phyloP scores from a whole-genome alignment of 1,140 invertebrate species.

The Helicoverpa zea region DNA sequence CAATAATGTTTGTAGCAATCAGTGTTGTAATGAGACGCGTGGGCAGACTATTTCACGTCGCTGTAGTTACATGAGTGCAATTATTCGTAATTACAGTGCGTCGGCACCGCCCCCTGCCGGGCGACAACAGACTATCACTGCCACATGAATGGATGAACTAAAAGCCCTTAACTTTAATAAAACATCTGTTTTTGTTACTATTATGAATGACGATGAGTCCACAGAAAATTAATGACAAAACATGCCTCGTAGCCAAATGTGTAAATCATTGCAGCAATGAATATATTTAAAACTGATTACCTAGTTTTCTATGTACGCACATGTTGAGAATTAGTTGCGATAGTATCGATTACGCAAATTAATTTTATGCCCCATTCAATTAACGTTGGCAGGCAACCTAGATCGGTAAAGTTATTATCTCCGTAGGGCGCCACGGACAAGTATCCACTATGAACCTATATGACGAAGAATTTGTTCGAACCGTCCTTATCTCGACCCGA shows the following conservation, averaged over 20 bases:
- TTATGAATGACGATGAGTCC: neutral
- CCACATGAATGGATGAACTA: conserved; percentile 1
- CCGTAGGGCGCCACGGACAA: conserved; percentile 38
- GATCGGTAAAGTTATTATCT: conserved; percentile 21
- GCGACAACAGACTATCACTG: neutral
- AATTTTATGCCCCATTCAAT: conserved; percentile 26
- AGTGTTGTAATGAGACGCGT: conserved; percentile 20
- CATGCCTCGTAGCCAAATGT: neutral
- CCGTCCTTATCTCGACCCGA: conserved; percentile 36
- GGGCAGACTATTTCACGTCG: conserved; percentile 1
- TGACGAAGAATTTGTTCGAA: conserved; percentile 35
- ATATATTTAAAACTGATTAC: conserved; percentile 12
- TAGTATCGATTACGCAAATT: conserved; percentile 31
- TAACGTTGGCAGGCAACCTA: conserved; percentile 14
- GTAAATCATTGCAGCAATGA: neutral
- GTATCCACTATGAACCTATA: neutral
- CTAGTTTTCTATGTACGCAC: conserved; percentile 21
- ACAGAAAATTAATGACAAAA: conserved; percentile 6
- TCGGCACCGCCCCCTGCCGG: conserved; percentile 18
- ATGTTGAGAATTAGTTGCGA: conserved; percentile 11
- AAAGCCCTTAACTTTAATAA: conserved; percentile 6
- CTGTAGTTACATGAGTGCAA: conserved; percentile 18
- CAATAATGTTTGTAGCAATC: neutral
- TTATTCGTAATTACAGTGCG: conserved; percentile 31
- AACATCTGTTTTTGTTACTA: neutral